Evolutionary conservation across 30 jellyfish, hydroid and myxozoan genomes (phyloP).

Genomic region (Pseudorhiza aurosa): DNA sequence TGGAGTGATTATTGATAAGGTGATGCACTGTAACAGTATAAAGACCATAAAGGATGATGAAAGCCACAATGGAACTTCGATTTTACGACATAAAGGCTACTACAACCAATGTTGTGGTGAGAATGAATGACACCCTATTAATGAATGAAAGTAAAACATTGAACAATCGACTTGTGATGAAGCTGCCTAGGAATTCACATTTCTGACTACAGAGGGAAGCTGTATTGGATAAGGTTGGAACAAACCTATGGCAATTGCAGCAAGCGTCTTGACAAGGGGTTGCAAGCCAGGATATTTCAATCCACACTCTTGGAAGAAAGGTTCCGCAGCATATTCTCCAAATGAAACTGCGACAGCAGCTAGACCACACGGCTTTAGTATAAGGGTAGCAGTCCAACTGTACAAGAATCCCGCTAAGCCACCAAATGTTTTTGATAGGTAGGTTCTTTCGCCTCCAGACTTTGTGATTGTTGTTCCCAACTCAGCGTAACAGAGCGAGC

Average conservation of each 20-base stretch:
- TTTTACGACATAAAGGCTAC: no score
- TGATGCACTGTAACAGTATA: no score
- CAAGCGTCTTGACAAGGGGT: conserved; percentile 51
- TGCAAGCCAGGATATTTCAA: conserved; percentile 17
- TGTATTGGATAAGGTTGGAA: neutral
- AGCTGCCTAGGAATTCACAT: neutral
- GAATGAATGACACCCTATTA: no score
- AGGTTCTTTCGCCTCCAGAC: conserved; percentile 98
- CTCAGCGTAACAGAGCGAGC: conserved; percentile 95
- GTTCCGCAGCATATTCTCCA: conserved; percentile 87
- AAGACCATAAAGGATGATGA: no score
- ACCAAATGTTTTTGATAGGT: conserved; percentile 79
- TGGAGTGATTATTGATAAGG: no score
- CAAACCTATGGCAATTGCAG: conserved; percentile 78
- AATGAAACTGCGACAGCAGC: conserved; percentile 96
- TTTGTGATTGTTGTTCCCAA: conserved; percentile 87
- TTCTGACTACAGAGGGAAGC: neutral
- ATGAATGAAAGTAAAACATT: neutral
- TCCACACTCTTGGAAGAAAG: conserved; percentile 83
- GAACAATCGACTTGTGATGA: neutral
- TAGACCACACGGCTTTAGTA: conserved; percentile 83
- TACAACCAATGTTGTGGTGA: no score
- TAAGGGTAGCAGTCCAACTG: conserved; percentile 91
- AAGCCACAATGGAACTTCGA: no score
- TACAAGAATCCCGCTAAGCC: conserved; percentile 86